Base-by-base conservation (phyloP, 2,888 invertebrate species). In the Pemphredon lugubris region DNA sequence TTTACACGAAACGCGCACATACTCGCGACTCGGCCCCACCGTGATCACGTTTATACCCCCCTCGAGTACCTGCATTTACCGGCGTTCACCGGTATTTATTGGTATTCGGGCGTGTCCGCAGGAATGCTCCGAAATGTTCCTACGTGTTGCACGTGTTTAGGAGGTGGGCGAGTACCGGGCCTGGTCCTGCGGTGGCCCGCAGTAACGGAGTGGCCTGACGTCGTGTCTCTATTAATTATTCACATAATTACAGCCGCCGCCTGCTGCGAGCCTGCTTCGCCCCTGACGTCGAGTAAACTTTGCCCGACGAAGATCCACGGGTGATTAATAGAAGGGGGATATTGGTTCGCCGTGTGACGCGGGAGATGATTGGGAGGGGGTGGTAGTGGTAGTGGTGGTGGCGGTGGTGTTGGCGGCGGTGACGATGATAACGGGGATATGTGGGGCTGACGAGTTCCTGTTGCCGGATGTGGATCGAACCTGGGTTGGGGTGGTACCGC, bases 151-250 rank as follows among this genome's bases (percentile, higher is more conserved):
- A 53, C 70, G 60, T 58, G 55, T 71, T 73, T 71, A 26, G 57
- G 80, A 78, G 84, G 86, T 3, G 26, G 88, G 88, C 88, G 83
- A 85, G 84, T 79, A 81, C 77, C 87, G 86, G 83, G 87, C 87
- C 84, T 73, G 84, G 85, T 86, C 82, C 81, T 82, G 85, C 85
- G 89, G 89, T 89, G 88, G 89, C 86, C 87, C 87, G 89, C 89
- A 87, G 86, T 89, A 88, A 89, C 89, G 88, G 87, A 86, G 88
- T 88, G 83, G 88, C 89, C 89, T 88, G 89, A 88, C 88, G 88
- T 89, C 88, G 83, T 79, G 79, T 80, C 80, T 83, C 84, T 76
- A 83, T 83, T 87, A 85, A 84, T 86, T 87, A 85, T 83, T 85
- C 80, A 82, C 69, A 85, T 76, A 81, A 83, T 87, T 85, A 83